These are phyloP conservation scores for Copidosoma aretas DNA, from an alignment of 2,888 invertebrate species.

Conservation along the genomic window DNA sequence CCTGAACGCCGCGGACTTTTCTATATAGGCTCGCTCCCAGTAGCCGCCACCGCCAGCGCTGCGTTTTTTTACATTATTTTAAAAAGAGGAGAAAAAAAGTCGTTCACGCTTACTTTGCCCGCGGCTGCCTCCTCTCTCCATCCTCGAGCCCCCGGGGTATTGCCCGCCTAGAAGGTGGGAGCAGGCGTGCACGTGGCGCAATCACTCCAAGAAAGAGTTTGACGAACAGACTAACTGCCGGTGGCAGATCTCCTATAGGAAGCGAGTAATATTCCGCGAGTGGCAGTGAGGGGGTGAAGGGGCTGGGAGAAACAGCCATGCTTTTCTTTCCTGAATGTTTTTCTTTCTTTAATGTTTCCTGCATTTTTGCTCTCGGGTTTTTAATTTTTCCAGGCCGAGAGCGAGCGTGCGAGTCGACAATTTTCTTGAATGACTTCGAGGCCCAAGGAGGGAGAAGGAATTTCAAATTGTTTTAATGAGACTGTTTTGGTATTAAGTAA, in stretches of 20 bases:
- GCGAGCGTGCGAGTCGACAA: too few relatives aligned
- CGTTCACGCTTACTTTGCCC: neutral
- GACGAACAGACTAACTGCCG: neutral
- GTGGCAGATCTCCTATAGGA: neutral
- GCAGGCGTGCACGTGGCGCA: neutral
- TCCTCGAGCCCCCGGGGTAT: neutral
- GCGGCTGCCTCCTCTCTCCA: neutral
- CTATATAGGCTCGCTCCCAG: conserved; percentile 54
- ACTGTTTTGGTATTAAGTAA: too few relatives aligned
- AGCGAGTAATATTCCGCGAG: neutral
- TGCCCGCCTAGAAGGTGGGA: neutral
- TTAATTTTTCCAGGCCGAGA: too few relatives aligned
- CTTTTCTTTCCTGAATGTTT: too few relatives aligned
- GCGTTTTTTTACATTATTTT: neutral
- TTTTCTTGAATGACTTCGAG: too few relatives aligned
- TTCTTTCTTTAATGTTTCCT: too few relatives aligned
- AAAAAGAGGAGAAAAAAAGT: neutral
- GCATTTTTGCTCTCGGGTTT: too few relatives aligned
- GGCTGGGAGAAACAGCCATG: too few relatives aligned
- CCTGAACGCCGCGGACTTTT: conserved; percentile 51
- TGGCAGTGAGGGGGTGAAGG: neutral
- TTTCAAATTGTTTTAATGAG: too few relatives aligned
- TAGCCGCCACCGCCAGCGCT: conserved; percentile 33
- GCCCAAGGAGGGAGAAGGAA: too few relatives aligned
- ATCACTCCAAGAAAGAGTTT: neutral